These are phyloP conservation scores for Lucilia sericata DNA, from an alignment of 1,140 invertebrate genomes.

Conservation along the genomic window DNA sequence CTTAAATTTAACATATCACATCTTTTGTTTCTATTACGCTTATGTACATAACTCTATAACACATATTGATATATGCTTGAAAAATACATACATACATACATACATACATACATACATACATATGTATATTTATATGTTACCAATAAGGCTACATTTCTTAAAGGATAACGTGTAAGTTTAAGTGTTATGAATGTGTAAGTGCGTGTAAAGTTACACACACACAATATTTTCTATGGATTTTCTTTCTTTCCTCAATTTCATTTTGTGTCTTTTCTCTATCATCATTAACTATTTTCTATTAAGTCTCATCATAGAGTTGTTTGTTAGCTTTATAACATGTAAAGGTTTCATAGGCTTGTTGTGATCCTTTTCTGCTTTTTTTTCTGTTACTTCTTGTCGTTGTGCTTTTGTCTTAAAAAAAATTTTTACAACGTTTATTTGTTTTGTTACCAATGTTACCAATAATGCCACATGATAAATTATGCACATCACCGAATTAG, in stretches of 20 bases:
- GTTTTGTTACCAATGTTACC: slow-evolving; percentile 10
- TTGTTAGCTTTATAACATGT: not conserved
- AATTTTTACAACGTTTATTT: not conserved
- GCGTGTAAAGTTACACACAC: not conserved
- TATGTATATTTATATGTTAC: too few relatives aligned
- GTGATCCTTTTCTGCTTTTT: not conserved
- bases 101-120: not conserved
- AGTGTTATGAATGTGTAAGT: not conserved
- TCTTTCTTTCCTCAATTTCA: not conserved
- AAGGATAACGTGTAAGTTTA: not conserved
- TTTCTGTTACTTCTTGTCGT: not conserved
- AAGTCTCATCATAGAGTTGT: not conserved
- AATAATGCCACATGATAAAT: slow-evolving; percentile 24
- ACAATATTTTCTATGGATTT: not conserved
- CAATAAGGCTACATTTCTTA: not conserved
- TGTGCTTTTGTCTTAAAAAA: not conserved
- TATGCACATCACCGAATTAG: slow-evolving; percentile 28
- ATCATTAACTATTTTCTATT: slow-evolving; percentile 21
- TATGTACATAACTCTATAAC: not conserved
- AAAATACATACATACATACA: not conserved
- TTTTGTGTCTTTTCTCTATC: not conserved
- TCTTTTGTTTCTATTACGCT: not conserved
- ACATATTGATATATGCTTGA: too few relatives aligned
- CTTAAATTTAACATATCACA: slow-evolving; percentile 11
- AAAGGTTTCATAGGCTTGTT: not conserved